Percentiles rank a stretch among this genome's conserved stretches.
phyloP scores from a whole-genome alignment of 2,113 vertebrate genomes.

The Micronisus gabar region DNA sequence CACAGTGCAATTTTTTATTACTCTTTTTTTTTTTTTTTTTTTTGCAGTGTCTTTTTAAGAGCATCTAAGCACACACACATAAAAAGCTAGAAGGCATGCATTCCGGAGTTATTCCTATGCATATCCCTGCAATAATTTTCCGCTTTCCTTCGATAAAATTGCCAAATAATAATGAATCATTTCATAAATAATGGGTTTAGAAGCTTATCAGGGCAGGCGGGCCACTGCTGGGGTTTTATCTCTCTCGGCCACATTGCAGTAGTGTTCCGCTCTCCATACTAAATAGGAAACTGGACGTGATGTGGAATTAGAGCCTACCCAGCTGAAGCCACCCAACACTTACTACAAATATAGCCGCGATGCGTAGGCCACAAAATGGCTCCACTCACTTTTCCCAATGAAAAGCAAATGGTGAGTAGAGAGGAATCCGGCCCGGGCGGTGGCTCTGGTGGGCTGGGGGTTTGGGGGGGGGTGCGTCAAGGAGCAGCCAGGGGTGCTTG shows the following conservation, averaged over 20 bases:
- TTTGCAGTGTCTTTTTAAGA: conserved; percentile 57
- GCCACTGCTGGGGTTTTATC: conserved; percentile 88
- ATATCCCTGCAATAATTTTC: conserved; percentile 79
- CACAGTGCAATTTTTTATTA: conserved; percentile 56
- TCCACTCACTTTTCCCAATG: conserved; percentile 87
- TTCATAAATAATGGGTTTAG: conserved; percentile 94
- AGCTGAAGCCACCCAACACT: conserved; percentile 78
- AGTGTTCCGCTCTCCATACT: conserved; percentile 90
- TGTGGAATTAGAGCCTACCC: conserved; percentile 84
- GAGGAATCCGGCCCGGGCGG: not conserved
- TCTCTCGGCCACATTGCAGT: conserved; percentile 89
- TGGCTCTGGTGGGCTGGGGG: not conserved
- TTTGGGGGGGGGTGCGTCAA: not conserved
- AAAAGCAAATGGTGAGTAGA: conserved; percentile 84
- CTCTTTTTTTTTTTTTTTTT: not conserved
- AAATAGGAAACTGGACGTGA: conserved; percentile 86
- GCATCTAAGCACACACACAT: conserved; percentile 64
- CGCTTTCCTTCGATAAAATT: conserved; percentile 89
- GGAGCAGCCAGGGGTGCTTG: not conserved
- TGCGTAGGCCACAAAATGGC: conserved; percentile 94
- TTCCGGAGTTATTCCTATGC: conserved; percentile 73
- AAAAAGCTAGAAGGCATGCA: conserved; percentile 69
- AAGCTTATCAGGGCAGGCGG: conserved; percentile 90
- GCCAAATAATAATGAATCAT: conserved; percentile 96
- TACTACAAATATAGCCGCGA: conserved; percentile 78